Conservation (phyloP, 2,113 vertebrate genomes). For the Gobius niger region DNA sequence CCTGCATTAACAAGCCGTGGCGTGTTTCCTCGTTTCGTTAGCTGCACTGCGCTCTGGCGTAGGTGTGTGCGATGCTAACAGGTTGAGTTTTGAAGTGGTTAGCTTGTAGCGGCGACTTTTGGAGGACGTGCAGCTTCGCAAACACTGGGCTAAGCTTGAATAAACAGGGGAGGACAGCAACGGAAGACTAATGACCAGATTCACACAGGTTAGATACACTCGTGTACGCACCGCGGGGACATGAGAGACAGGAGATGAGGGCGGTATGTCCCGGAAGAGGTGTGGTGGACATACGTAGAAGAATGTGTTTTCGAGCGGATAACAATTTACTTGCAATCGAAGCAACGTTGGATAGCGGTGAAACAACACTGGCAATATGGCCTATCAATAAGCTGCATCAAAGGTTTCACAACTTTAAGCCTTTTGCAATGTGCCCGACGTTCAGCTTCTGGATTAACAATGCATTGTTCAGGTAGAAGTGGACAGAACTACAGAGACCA, state of each 20-base stretch:
- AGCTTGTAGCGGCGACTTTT: conserved; percentile 48
- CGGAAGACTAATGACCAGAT: conserved; percentile 87
- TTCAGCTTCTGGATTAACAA: too few relatives aligned
- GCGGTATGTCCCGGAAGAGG: conserved; percentile 63
- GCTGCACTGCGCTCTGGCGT: conserved; percentile 40
- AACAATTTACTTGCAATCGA: neutral
- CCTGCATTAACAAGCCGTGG: conserved; percentile 53
- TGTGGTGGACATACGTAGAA: conserved; percentile 21
- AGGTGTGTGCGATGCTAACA: conserved; percentile 38
- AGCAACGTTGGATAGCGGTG: neutral
- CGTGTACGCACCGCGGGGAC: conserved; percentile 41
- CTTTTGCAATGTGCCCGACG: too few relatives aligned
- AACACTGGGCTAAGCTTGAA: conserved; percentile 74
- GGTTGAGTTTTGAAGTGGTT: conserved; percentile 61
- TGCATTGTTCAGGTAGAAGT: too few relatives aligned
- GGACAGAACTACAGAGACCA: too few relatives aligned
- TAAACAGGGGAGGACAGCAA: conserved; percentile 87
- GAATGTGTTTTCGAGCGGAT: neutral
- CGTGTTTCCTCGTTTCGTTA: conserved; percentile 40
- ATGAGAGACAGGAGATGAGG: conserved; percentile 28
- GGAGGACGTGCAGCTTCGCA: conserved; percentile 64
- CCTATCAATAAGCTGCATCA: too few relatives aligned
- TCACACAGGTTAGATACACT: conserved; percentile 75
- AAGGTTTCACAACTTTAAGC: too few relatives aligned
- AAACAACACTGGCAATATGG: too few relatives aligned